Evolutionary conservation across 2,888 invertebrate species (phyloP), one percentile per base, ranked within the genome.

Genomic region (Lordiphosa andalusiaca): DNA sequence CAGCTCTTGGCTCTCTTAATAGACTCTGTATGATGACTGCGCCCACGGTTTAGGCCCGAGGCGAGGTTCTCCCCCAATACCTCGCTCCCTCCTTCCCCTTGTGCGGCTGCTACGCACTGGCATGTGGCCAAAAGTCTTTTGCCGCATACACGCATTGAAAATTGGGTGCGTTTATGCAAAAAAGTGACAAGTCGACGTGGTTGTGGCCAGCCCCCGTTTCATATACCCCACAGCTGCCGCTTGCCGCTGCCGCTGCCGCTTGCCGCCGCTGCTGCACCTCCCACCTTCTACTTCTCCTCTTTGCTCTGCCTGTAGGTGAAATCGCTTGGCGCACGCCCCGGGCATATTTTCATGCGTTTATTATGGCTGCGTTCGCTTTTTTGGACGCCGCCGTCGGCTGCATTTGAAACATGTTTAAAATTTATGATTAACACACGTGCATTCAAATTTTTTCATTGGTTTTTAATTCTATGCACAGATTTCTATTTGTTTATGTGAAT

Each of bases 261-360:
- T n/a, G n/a, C n/a, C n/a, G 33, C 54, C 21, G 21, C 62, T 37
- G 6, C 53, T 48, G 41, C 48, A 6, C 6, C 46, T 19, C 5
- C 25, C 7, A 12, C n/a, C 10, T 10, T 25, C 44, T 1, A 19
- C 13, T 40, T 13, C 36, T 36, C 13, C 46, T n/a, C 36, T 35
- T 33, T 6, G n/a, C 16, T 47, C 33, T 19, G n/a, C 23, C 12
- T n/a, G 5, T 38, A 13, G 81, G 76, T 78, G 76, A 76, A 84
- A 76, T 76, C 85, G 76, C 71, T 78, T 76, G 85, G 80, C 85
- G 85, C 85, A 82, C 85, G 76, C 85, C 83, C 71, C 65, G 40
- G 65, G 76, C 83, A 76, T 76, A 76, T 76, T 84, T 76, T 78
- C 85, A 76, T 76, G 85, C 83, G 83, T 82, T 84, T 84, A 82